These are phyloP conservation scores for Malurus leucopterus DNA, from an alignment of 2,797 vertebrate species.

Conservation along the genomic window DNA sequence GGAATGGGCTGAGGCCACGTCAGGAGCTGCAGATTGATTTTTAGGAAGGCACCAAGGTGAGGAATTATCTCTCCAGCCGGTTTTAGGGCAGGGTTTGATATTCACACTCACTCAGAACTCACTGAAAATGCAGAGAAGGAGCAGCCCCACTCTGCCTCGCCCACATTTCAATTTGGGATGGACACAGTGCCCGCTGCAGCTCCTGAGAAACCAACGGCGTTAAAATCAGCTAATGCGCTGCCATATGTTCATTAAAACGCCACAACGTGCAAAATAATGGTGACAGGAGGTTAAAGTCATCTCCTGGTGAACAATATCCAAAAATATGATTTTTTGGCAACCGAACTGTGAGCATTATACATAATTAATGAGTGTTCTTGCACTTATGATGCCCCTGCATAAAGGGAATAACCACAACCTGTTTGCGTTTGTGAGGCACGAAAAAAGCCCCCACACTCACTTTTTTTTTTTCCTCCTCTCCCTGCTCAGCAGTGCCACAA, in stretches of 20 bases:
- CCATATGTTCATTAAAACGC: conserved; percentile 71
- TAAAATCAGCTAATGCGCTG: conserved; percentile 55
- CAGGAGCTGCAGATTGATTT: background rate
- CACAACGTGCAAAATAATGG: conserved; percentile 48
- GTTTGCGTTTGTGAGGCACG: conserved; percentile 41
- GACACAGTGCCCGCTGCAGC: background rate
- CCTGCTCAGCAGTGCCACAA: conserved; percentile 3
- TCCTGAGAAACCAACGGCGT: conserved; percentile 45
- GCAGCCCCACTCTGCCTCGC: background rate
- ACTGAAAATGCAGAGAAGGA: background rate
- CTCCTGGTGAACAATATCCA: conserved; percentile 64
- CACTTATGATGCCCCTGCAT: conserved; percentile 57
- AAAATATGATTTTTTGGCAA: conserved; percentile 67
- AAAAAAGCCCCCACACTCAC: background rate
- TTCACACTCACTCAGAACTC: background rate
- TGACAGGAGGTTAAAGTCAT: conserved; percentile 68
- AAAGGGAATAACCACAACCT: conserved; percentile 52
- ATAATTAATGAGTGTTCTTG: conserved; percentile 69
- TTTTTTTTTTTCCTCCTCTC: background rate
- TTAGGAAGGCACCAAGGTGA: background rate
- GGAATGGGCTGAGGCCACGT: background rate
- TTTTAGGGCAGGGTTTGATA: rapidly evolving
- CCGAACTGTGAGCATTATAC: conserved; percentile 46
- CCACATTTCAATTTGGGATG: rapidly evolving
- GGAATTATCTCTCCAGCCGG: background rate